Percentiles rank a stretch among this genome's conserved stretches.
These are phyloP conservation scores for Eucidaris tribuloides DNA, from an alignment of 35 echinoderm and acorn worm species.

Conservation along the genomic window DNA sequence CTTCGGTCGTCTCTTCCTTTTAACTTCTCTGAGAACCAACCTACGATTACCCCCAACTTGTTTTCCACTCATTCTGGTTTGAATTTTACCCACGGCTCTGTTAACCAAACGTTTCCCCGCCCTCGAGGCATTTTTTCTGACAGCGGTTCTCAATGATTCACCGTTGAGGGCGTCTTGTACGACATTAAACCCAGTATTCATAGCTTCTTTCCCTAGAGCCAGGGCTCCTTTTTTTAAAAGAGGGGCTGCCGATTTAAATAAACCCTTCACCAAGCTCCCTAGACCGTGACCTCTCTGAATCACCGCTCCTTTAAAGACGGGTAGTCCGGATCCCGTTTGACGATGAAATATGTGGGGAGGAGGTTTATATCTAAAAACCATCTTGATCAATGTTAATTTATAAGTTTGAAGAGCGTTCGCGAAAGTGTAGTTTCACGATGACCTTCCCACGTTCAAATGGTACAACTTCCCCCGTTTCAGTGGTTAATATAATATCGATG, in stretches of 20 bases:
- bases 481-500: constrained; percentile 26
- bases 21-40: neutral
- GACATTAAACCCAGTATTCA: neutral
- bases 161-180: neutral
- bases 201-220: neutral
- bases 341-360: neutral
- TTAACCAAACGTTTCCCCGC: neutral
- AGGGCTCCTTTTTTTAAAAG: neutral
- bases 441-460: constrained; percentile 35
- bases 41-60: neutral
- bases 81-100: neutral
- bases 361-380: neutral
- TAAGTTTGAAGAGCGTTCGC: constrained; percentile 27
- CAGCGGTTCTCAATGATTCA: neutral
- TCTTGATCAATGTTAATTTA: neutral
- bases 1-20: neutral
- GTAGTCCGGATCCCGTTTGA: neutral
- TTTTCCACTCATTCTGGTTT: neutral
- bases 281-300: neutral
- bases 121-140: neutral
- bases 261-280: constrained; percentile 7
- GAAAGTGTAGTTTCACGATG: constrained; percentile 39
- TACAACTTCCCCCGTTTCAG: constrained; percentile 16
- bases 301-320: no score
- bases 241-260: constrained; percentile 37